phyloP scores from a whole-genome alignment of 1,140 invertebrate species.

The Cydia amplana region DNA sequence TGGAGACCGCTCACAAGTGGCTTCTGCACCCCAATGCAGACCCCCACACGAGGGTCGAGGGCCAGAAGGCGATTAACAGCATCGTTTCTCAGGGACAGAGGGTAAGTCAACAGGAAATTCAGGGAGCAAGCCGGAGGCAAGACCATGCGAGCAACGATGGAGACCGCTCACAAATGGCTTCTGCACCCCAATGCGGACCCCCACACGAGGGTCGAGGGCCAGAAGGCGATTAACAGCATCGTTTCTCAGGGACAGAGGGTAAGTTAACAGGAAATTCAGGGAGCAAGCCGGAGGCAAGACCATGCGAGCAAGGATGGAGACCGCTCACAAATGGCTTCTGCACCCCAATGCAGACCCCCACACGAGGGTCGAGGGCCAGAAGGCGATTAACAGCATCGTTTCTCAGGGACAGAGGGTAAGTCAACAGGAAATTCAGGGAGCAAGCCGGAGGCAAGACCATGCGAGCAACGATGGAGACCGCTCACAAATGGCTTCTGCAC shows the following conservation, averaged over 20 bases:
- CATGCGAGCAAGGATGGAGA: constrained; percentile 78
- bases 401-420: constrained; percentile 86
- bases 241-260: constrained; percentile 96
- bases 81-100: constrained; percentile 97
- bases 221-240: constrained; percentile 94
- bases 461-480: constrained; percentile 76
- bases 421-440: constrained; percentile 78
- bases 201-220: constrained; percentile 87
- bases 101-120: constrained; percentile 70
- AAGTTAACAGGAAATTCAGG: constrained; percentile 38
- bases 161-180: constrained; percentile 86
- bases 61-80: constrained; percentile 93
- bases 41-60: constrained; percentile 88
- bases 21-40: constrained; percentile 94
- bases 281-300: constrained; percentile 81
- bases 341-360: constrained; percentile 94
- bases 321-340: constrained; percentile 88
- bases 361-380: constrained; percentile 89
- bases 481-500: constrained; percentile 92
- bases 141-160: constrained; percentile 77
- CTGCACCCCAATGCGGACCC: constrained; percentile 95
- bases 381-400: constrained; percentile 95
- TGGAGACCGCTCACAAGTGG: constrained; percentile 83
- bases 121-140: constrained; percentile 82
- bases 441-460: constrained; percentile 73